Conservation (phyloP, 2,888 invertebrate species). For the Enchytraeus crypticus region DNA sequence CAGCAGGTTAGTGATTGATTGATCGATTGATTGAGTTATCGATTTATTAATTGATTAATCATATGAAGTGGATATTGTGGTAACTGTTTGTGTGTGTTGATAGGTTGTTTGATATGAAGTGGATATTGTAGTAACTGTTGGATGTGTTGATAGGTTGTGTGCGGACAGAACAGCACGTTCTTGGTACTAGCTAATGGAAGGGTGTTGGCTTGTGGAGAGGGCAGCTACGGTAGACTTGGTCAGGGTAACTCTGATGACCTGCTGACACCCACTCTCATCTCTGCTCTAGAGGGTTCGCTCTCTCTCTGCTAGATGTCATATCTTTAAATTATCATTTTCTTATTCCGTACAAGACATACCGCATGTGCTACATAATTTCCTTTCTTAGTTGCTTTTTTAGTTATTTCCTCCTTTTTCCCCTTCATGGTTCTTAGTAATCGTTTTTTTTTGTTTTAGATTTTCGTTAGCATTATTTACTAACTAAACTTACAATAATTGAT, state of each 20-base stretch:
- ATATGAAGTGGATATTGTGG: too few relatives aligned
- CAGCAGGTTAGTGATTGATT: slow-evolving; percentile 37
- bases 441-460: too few relatives aligned
- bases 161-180: slow-evolving; percentile 62
- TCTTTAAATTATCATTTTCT: not conserved
- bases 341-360: too few relatives aligned
- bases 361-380: too few relatives aligned
- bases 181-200: slow-evolving; percentile 58
- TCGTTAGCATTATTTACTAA: too few relatives aligned
- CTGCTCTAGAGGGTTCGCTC: slow-evolving; percentile 55
- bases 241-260: slow-evolving; percentile 61
- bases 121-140: too few relatives aligned
- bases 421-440: too few relatives aligned
- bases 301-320: not conserved
- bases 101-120: too few relatives aligned
- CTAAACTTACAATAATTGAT: too few relatives aligned
- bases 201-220: slow-evolving; percentile 60
- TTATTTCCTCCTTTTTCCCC: too few relatives aligned
- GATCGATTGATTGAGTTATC: not conserved
- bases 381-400: too few relatives aligned
- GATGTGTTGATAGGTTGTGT: slow-evolving; percentile 54
- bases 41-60: not conserved
- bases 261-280: slow-evolving; percentile 55
- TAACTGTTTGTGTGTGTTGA: too few relatives aligned
- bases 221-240: slow-evolving; percentile 59